Evolutionary conservation across 2,113 vertebrate genomes (phyloP).

Genomic region (Sinocyclocheilus anshuiensis): DNA sequence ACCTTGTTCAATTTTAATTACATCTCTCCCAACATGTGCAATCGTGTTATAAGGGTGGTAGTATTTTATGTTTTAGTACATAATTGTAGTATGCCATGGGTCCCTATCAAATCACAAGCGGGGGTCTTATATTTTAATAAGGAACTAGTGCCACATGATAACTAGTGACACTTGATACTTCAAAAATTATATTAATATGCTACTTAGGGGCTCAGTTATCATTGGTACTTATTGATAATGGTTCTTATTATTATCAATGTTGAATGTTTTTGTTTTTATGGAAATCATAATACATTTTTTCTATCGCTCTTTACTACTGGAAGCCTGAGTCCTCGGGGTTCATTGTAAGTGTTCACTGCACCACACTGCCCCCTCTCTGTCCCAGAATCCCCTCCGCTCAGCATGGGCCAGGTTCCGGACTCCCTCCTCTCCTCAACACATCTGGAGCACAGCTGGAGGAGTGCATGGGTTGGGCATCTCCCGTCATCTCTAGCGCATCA

Average conservation of each 20-base stretch:
- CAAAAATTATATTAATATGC: neutral
- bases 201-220: neutral
- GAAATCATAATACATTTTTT: neutral
- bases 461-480: conserved; percentile 25
- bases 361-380: conserved; percentile 18
- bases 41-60: conserved; percentile 18
- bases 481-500: conserved; percentile 41
- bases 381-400: conserved; percentile 23
- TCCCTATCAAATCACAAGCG: neutral
- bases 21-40: conserved; percentile 5
- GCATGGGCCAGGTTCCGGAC: conserved; percentile 6
- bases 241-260: neutral
- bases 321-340: neutral
- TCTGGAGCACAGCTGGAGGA: conserved; percentile 50
- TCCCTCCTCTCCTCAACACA: conserved; percentile 37
- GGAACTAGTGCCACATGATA: too few species aligned
- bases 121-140: neutral
- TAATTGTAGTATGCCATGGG: conserved; percentile 2
- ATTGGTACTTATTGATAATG: neutral
- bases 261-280: too few species aligned
- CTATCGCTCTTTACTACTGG: neutral
- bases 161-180: too few species aligned
- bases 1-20: conserved; percentile 36
- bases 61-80: conserved; percentile 7
- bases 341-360: neutral